Evolutionary conservation across 2,888 invertebrate species (phyloP), one percentile per base, ranked within the genome.

Genomic region (Zelleria hepariella): DNA sequence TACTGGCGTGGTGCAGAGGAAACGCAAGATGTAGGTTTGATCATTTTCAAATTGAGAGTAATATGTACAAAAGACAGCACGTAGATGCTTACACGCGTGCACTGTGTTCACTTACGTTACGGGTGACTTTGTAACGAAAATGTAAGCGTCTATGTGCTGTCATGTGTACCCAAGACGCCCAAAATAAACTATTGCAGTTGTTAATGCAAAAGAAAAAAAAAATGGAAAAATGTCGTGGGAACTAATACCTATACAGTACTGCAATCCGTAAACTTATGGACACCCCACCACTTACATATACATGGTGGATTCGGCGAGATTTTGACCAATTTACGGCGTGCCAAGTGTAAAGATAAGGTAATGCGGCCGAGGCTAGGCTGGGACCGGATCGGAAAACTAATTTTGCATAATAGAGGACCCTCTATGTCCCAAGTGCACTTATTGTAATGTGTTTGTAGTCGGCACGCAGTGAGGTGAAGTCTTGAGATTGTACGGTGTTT

Each of bases 241-340:
- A 15, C 10, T 15, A 15, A 15, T 15, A 1, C 49, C 51, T 5
- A 10, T 8, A 1, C 20, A 21, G 20, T 18, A 57, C 20, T 2
- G 24, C 2, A 15, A 48, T 23, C 10, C 2, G 15, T 24, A 25
- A 20, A 49, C 21, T 23, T 25, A 62, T 75, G 61, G 74, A 49
- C 68, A 75, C 74, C 75, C 72, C 74, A 80, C 67, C 66, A 67
- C 74, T 78, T 75, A 78, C 71, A 73, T 74, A 76, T 78, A 82
- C 79, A 76, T 77, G 73, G 74, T 71, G 74, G 75, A 84, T 78
- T 83, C 78, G 74, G 74, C 74, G 81, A 86, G 87, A 87, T 88
- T 87, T 86, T 88, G 88, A 88, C 88, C 88, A 88, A 88, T 86
- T 86, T 88, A 87, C 82, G 78, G 80, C 80, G 88, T 87, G 88